Conservation (phyloP, 2,113 vertebrate species). For the Heterotilapia buettikoferi region DNA sequence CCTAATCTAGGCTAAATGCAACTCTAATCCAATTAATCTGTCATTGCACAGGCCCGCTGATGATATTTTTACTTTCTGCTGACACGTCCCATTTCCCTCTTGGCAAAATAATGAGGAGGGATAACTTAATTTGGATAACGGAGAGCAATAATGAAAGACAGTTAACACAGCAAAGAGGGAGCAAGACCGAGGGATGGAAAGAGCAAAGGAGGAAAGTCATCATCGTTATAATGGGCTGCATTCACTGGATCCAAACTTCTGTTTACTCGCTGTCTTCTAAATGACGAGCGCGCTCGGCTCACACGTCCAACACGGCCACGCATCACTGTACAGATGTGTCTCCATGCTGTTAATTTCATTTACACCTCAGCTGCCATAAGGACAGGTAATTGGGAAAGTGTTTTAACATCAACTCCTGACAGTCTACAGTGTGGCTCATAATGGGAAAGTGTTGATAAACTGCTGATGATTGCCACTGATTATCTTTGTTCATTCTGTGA, state of each 20-base stretch:
- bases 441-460: not conserved
- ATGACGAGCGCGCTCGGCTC: not conserved
- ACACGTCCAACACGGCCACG: not conserved
- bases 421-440: not conserved
- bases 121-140: slow-evolving; percentile 52
- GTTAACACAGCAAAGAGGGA: slow-evolving; percentile 22
- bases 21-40: slow-evolving; percentile 67
- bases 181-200: not conserved
- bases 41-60: slow-evolving; percentile 37
- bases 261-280: not conserved
- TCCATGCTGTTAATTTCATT: not conserved
- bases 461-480: not conserved
- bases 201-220: not conserved
- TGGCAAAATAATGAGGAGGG: slow-evolving; percentile 42
- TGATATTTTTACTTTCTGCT: slow-evolving; percentile 61
- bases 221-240: not conserved
- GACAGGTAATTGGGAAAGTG: not conserved
- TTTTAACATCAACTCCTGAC: not conserved
- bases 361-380: not conserved
- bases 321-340: not conserved
- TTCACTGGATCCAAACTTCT: not conserved
- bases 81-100: slow-evolving; percentile 51
- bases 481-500: not conserved
- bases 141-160: slow-evolving; percentile 48
- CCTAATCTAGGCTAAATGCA: slow-evolving; percentile 61